Base-by-base conservation (phyloP, 2,888 invertebrate genomes). In the Phorcus lineatus region DNA sequence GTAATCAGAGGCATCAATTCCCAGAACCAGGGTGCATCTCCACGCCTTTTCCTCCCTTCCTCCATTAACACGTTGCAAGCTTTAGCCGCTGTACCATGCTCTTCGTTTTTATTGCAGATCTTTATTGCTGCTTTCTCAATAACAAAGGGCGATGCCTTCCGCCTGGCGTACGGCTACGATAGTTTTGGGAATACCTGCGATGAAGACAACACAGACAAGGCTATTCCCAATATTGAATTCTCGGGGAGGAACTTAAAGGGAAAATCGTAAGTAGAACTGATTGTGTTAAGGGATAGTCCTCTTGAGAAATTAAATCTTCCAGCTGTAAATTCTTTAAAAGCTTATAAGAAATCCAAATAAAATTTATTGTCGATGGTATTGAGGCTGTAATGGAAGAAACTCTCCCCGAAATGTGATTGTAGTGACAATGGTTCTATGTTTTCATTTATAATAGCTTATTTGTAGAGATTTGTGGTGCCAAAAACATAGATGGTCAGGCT, bases 211-310 rank as follows among this genome's bases (percentile, higher is more conserved):
- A 95, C 95, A 24, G 86, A 85, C 76, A 85, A 85, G 86, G 95
- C 95, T 86, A 95, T 96, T 83, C 95, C 95, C 11, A 95, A 95
- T 85, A 95, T 96, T 90, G 95, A 96, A 3, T 92, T 96, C 74
- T 96, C 97, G 28, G 98, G 98, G 16, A 94, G 96, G 88, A 96
- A 96, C 91, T 97, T 97, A 57, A 94, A 95, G 36, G 91, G 91
- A 24, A 83, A 86, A 79, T 86, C 86, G 92, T 92, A 86, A 83
- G 91, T 88, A 31, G n/a, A 40, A 22, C 22, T 22, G 40, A 53
- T 47, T 80, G 31, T 36, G 36, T 40, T 36, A 70, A 70, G 24
- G 47, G 28, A 22, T 75, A 47, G 53, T 19, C 19, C 70, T 70
- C 70, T 31, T n/a, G 40, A 70, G 70, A 70, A 70, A 70, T 70